phyloP scores from a whole-genome alignment of 2,797 vertebrate genomes.

The Loriculus beryllinus region DNA sequence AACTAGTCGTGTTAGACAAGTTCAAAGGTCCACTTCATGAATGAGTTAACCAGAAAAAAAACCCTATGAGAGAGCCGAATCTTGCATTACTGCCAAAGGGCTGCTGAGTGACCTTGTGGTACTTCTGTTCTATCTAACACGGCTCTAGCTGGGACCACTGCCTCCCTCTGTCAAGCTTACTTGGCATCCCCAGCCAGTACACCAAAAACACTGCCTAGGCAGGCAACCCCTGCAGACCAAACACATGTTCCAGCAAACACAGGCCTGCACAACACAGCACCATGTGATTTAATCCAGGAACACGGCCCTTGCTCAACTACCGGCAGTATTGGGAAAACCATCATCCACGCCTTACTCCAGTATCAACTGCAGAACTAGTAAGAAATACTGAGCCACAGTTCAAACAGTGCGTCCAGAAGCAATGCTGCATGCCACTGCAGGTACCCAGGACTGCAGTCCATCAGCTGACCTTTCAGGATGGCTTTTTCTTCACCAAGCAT shows the following conservation, averaged over 20 bases:
- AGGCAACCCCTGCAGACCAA: neutral
- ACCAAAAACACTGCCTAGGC: neutral
- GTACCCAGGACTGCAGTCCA: neutral
- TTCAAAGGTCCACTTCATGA: neutral
- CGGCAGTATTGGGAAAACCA: neutral
- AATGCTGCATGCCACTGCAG: accelerated
- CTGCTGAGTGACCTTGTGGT: neutral
- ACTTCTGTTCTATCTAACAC: neutral
- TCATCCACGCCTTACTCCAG: neutral
- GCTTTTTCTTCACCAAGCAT: neutral
- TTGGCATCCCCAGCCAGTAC: neutral
- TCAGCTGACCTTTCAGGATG: neutral
- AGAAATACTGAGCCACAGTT: neutral
- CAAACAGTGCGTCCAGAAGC: neutral
- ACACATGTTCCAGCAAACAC: neutral
- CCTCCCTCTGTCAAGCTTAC: neutral
- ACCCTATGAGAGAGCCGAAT: neutral
- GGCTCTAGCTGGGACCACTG: neutral
- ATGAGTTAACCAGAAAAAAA: neutral
- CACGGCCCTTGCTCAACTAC: neutral
- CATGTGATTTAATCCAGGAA: neutral
- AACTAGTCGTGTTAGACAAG: neutral
- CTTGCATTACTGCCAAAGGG: neutral
- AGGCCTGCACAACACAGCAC: neutral
- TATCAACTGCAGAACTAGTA: neutral